Conservation (phyloP, 1,140 invertebrate genomes). For the Homarus americanus region DNA sequence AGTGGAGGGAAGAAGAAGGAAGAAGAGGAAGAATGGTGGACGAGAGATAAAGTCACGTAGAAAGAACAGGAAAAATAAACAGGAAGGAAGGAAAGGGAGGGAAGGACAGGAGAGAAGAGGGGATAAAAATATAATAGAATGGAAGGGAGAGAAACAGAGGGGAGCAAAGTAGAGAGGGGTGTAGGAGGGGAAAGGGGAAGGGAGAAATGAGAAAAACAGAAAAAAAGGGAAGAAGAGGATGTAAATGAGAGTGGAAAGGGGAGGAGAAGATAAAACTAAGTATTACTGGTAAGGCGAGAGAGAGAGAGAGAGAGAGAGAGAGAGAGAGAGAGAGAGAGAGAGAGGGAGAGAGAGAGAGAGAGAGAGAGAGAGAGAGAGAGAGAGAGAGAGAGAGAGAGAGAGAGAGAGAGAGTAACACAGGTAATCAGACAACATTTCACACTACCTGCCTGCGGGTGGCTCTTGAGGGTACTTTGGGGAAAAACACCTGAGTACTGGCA, state of each 20-base stretch:
- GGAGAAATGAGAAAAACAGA: not conserved
- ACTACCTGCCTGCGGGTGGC: not conserved
- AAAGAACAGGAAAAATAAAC: no score
- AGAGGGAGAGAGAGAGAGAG: not conserved
- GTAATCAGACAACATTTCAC: not conserved
- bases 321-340: slow-evolving; percentile 3
- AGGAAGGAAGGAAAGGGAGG: no score
- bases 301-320: not conserved
- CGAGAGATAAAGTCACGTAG: no score
- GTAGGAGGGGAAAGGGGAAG: not conserved
- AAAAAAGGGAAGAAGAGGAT: not conserved
- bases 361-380: slow-evolving; percentile 3
- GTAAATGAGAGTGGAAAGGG: no score
- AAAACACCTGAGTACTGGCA: not conserved
- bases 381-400: slow-evolving; percentile 3
- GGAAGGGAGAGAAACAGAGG: not conserved
- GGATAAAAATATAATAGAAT: not conserved
- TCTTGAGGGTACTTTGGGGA: not conserved
- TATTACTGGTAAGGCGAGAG: no score
- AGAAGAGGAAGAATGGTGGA: no score
- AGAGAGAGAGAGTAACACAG: not conserved
- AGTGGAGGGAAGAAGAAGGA: no score
- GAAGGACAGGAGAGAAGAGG: no score
- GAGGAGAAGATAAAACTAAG: no score
- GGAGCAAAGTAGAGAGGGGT: not conserved